Evolutionary conservation across 2,888 invertebrate genomes (phyloP), one percentile per base, ranked within the genome.

Genomic region (Cephus pygmeus): DNA sequence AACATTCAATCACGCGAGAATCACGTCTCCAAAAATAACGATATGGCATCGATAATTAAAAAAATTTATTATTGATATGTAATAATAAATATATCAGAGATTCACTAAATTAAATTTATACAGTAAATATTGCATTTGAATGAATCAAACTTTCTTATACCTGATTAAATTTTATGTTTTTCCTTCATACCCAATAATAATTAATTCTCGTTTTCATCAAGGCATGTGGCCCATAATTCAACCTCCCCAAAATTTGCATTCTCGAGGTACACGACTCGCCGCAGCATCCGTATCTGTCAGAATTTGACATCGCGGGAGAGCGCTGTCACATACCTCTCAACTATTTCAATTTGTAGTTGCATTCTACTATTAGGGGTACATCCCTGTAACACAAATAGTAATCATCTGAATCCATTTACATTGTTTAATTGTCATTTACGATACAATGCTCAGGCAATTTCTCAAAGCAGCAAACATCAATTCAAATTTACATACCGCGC

Each of bases 281-380:
- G n/a, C 40, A 77, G 71, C 80, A 71, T 76, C 79, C 73, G 77
- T 81, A 80, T 68, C 73, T 69, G 77, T 71, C 77, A 76, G 82
- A 83, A 81, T 78, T 77, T 77, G 79, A 80, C 78, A 75, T n/a
- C 40, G 36, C 40, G 40, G 15, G 79, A 77, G 74, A 75, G 56
- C 56, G 79, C 75, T 73, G 74, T 75, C 76, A 56, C 79, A 77
- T 69, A 75, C 76, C 75, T 56, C 76, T 74, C 81, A 80, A 83
- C 81, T 84, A 84, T 86, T 86, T 87, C 85, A 84, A 84, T 86
- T 86, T 84, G 81, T 82, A 81, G 78, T 80, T 75, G 81, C 78
- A 79, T 81, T 81, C 80, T 82, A 77, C 56, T 75, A 77, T 76
- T 80, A 78, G 71, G 76, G 74, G 75, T 79, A 23, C 23, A 56